phyloP scores from a whole-genome alignment of 2,888 invertebrate genomes.

The Cosmia pyralina region DNA sequence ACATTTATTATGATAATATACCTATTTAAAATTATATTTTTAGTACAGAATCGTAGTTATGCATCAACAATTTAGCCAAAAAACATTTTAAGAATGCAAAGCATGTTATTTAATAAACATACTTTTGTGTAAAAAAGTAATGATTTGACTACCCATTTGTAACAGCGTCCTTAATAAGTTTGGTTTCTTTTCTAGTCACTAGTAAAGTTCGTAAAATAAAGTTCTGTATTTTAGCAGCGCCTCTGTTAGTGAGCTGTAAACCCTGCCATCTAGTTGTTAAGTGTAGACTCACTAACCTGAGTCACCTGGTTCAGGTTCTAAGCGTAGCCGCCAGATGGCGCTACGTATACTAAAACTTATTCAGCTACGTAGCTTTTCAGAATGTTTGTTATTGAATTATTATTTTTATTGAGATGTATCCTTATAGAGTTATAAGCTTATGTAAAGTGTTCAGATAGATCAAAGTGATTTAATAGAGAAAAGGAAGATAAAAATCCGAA shows the following conservation, averaged over 20 bases:
- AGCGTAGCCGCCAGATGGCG: conserved; percentile 72
- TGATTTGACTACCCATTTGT: conserved; percentile 5
- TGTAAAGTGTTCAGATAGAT: not conserved
- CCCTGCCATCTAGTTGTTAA: conserved; percentile 74
- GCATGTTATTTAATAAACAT: no score
- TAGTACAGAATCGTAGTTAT: no score
- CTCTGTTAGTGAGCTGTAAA: not conserved
- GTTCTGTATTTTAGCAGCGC: not conserved
- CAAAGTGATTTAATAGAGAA: not conserved
- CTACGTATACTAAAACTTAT: conserved; percentile 42
- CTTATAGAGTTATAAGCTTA: not conserved
- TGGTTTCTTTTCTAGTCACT: conserved; percentile 1
- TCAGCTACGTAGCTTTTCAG: not conserved
- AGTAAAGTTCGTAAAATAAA: not conserved
- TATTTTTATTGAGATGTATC: not conserved
- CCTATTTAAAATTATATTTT: no score
- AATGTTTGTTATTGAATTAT: not conserved
- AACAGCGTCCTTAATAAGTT: conserved; percentile 1
- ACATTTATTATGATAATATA: no score
- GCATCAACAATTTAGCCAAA: no score
- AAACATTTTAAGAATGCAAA: no score
- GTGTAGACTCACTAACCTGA: conserved; percentile 46
- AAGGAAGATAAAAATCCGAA: not conserved
- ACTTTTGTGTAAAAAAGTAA: no score
- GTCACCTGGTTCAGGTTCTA: conserved; percentile 54